A percentile compares a stretch with the other conserved stretches of the same genome.
phyloP scores from a whole-genome alignment of 23 tunicate species.

The Halocynthia roretzi region DNA sequence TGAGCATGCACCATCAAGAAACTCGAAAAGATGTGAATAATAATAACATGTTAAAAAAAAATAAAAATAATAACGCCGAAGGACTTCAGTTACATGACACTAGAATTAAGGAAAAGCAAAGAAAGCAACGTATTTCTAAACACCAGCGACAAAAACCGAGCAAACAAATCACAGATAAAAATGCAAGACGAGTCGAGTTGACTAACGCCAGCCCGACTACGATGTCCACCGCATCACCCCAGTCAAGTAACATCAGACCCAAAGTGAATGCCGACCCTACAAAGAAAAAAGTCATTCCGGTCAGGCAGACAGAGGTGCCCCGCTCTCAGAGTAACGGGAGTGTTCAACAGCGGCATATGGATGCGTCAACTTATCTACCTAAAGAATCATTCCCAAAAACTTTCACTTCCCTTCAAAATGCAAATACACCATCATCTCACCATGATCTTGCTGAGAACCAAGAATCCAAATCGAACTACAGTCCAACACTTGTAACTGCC shows the following conservation, averaged over 20 bases:
- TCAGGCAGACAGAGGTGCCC: too few species aligned
- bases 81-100: background rate
- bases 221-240: background rate
- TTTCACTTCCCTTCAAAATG: too few species aligned
- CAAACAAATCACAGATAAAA: background rate
- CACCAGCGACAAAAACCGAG: background rate
- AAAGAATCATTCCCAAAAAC: too few species aligned
- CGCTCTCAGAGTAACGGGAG: too few species aligned
- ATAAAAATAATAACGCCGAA: background rate
- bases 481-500: too few species aligned
- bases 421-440: too few species aligned
- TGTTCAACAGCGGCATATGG: too few species aligned
- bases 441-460: too few species aligned
- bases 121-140: background rate
- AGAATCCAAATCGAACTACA: too few species aligned
- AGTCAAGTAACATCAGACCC: conserved; percentile 42
- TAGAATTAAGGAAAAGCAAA: conserved; percentile 9
- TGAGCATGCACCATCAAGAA: background rate
- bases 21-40: background rate
- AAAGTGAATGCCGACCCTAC: conserved; percentile 85
- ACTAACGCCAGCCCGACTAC: background rate
- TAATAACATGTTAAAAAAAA: background rate
- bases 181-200: background rate
- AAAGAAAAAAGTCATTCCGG: background rate
- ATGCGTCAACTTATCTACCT: too few species aligned